phyloP scores from a whole-genome alignment of 1,140 invertebrate genomes.

The Triops cancriformis region DNA sequence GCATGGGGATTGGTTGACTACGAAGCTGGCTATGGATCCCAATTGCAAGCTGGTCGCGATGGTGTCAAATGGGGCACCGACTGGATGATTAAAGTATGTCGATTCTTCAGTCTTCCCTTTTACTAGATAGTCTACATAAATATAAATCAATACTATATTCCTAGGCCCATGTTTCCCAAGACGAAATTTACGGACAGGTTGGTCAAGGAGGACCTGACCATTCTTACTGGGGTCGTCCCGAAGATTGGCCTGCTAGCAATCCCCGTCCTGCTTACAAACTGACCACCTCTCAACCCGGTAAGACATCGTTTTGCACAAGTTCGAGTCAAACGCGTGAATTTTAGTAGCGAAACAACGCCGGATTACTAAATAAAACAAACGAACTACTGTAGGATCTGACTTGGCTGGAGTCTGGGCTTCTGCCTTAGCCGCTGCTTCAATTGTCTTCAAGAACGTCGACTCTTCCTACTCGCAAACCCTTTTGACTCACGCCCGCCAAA shows the following conservation, averaged over 20 bases:
- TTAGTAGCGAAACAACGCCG: too few species aligned
- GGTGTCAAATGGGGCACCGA: conserved; percentile 53
- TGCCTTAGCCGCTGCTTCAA: conserved; percentile 46
- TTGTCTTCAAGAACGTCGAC: conserved; percentile 43
- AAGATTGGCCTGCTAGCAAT: conserved; percentile 39
- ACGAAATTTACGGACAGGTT: conserved; percentile 33
- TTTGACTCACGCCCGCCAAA: conserved; percentile 46
- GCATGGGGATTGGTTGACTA: conserved; percentile 37
- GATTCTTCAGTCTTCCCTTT: not conserved
- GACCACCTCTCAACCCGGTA: conserved; percentile 30
- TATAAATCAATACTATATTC: too few species aligned
- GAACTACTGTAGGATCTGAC: conserved; percentile 23
- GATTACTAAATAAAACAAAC: too few species aligned
- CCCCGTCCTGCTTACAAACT: conserved; percentile 38
- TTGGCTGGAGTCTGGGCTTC: conserved; percentile 27
- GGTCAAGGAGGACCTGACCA: conserved; percentile 34
- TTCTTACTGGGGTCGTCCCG: conserved; percentile 35
- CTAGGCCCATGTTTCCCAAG: conserved; percentile 19
- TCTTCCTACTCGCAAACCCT: conserved; percentile 43
- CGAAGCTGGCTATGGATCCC: conserved; percentile 37
- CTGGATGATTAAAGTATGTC: conserved; percentile 49
- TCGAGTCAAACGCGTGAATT: too few species aligned
- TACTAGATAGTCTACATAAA: not conserved
- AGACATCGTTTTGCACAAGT: not conserved
- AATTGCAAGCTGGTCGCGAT: conserved; percentile 35